Base-by-base conservation (phyloP, 2,888 invertebrate species). In the Alsophila aescularia region DNA sequence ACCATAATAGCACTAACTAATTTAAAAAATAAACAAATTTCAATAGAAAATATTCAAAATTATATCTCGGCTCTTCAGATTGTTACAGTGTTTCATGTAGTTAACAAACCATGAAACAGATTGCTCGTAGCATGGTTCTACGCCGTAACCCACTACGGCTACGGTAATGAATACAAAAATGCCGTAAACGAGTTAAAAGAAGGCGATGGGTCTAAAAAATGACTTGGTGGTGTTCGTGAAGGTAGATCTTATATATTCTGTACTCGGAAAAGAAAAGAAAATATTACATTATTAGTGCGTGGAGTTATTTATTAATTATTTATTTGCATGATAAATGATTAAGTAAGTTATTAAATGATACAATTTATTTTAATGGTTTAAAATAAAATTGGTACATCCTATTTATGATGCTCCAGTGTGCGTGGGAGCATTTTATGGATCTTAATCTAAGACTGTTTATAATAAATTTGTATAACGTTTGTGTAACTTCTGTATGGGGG, bases 101-200 rank as follows among this genome's bases (percentile, higher is more conserved):
- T 45, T 52, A 52, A 44, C 32, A 52, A 41, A 45, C 32, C 45
- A 40, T 37, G 27, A 48, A 44, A 44, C 39, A 49, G 54, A 54
- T 54, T 54, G 50, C 44, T 45, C 56, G 36, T 51, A 56, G 51
- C 45, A 47, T 36, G 16, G 43, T 49, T 44, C 54, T 54, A 50
- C 55, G 50, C 50, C 50, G 44, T 50, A 50, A 36, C 55, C 34
- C 35, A 35, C 49, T 54, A 54, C 49, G 55, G 49, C 34, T 36
- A 50, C 37, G 18, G 42, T 52, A 58, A 55, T 55, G 55, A 55
- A 50, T 55, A 83, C 80, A 79, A 82, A n/a, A 83, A 84, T 72
- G 79, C 72, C 75, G 76, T 75, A 79, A 82, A 79, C 79, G 79
- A 79, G 77, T 78, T 75, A 73, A 63, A 69, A 66, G 49, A 40